Evolutionary conservation across 1,140 invertebrate species (phyloP).

Genomic region (Lethocerus indicus): DNA sequence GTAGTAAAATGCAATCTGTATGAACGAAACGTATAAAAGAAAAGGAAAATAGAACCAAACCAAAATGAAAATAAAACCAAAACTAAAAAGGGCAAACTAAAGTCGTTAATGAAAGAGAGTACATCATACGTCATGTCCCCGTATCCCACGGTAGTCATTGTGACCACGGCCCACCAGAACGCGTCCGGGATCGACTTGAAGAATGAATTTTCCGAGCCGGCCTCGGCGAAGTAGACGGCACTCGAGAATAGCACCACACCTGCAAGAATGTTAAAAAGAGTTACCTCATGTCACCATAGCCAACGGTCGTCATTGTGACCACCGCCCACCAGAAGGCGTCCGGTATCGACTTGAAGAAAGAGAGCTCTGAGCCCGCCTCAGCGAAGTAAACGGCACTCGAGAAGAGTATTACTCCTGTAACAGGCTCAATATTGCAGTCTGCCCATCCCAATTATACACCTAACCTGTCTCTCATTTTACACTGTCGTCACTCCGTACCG

Average conservation of each 20-base stretch:
- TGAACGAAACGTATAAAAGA: not conserved
- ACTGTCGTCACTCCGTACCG: not conserved
- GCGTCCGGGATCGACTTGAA: conserved; percentile 95
- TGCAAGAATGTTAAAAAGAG: conserved; percentile 31
- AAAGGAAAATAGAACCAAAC: conserved; percentile 7
- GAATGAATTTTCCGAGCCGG: conserved; percentile 86
- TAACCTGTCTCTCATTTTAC: not conserved
- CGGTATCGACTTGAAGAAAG: conserved; percentile 97
- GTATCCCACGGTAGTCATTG: conserved; percentile 96
- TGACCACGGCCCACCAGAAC: conserved; percentile 92
- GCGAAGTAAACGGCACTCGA: conserved; percentile 98
- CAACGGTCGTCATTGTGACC: conserved; percentile 97
- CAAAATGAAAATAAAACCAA: conserved; percentile 8
- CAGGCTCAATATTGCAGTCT: no score
- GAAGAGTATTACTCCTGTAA: conserved; percentile 97
- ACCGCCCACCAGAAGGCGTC: conserved; percentile 99
- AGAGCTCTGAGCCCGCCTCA: conserved; percentile 91
- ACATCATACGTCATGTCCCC: conserved; percentile 97
- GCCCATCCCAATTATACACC: no score
- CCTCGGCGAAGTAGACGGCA: conserved; percentile 97
- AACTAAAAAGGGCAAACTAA: conserved; percentile 25
- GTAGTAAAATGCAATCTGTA: not conserved
- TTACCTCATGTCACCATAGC: conserved; percentile 96
- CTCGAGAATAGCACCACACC: conserved; percentile 96
- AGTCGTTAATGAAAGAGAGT: conserved; percentile 44